Conservation (phyloP, 35 echinoderm and acorn worm species). For the Strongylocentrotus purpuratus region DNA sequence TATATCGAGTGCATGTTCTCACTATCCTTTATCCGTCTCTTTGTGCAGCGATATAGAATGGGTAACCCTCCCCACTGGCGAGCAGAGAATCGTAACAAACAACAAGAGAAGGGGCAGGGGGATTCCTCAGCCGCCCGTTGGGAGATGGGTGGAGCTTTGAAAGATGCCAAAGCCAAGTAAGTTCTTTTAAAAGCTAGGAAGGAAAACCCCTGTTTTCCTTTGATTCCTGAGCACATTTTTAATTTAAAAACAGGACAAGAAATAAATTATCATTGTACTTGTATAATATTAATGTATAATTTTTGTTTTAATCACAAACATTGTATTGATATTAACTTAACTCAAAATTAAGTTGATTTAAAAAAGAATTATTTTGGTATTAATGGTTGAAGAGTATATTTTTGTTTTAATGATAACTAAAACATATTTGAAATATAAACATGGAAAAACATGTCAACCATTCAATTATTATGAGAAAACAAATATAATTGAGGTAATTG, state of each 20-base stretch:
- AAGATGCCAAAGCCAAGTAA: constrained; percentile 50
- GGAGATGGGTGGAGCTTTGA: constrained; percentile 76
- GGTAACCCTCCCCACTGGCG: constrained; percentile 76
- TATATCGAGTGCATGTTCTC: neutral
- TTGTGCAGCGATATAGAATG: constrained; percentile 73
- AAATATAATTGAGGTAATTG: too few species aligned
- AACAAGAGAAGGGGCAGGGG: constrained; percentile 43
- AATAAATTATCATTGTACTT: too few species aligned
- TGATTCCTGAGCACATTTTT: neutral
- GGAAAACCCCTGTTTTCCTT: neutral
- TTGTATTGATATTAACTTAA: too few species aligned
- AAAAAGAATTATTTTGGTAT: neutral
- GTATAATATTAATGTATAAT: too few species aligned
- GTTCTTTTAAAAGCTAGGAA: neutral
- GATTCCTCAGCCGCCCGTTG: constrained; percentile 53
- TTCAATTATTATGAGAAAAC: too few species aligned
- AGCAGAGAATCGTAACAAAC: constrained; percentile 61
- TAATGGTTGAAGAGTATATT: neutral
- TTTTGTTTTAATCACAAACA: too few species aligned
- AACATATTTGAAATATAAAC: neutral
- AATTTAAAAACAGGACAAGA: neutral
- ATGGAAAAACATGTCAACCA: neutral
- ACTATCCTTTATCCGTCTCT: neutral
- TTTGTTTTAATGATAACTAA: neutral
- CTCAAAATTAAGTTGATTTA: neutral